Evolutionary conservation across 2,113 vertebrate genomes (phyloP), one percentile per base, ranked within the genome.

Genomic region (Orcinus orca): DNA sequence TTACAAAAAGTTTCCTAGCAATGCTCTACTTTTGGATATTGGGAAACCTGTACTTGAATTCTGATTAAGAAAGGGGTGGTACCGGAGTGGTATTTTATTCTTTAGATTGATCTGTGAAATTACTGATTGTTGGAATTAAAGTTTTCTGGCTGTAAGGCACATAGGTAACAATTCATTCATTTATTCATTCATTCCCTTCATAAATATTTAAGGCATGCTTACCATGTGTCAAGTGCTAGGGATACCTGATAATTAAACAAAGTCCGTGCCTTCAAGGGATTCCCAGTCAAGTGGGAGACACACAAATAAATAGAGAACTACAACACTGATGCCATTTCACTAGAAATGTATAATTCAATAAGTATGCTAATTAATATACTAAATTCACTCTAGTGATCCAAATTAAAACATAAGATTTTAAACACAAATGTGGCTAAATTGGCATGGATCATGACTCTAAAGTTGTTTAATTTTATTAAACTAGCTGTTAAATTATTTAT

Each of bases 361-460:
- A n/a, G 6, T 77, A 29, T 62, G 7, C 6, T 94, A 81, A 31
- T 15, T 94, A 81, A 31, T 15, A 55, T 63, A 60, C 38, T 74
- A 88, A 88, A 71, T 50, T 76, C 26, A 76, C 17, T 76, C 15
- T 53, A 84, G 44, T 50, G 6, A 25, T 81, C 8, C 63, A 80
- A n/a, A 85, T 29, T 88, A 94, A 63, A 90, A 79, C 4, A 58
- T 29, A 68, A 85, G 41, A 79, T 88, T 88, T 88, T 79, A 96
- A 94, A 18, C 14, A 58, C 18, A 88, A 67, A 36, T 8, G 14
- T 95, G 18, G 20, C 55, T 67, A 84, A 88, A 36, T 31, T 62
- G n/a, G 10, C 58, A 77, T 91, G 71, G 17, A n/a, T 80, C 31
- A 55, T 68, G 38, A 65, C 9, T 7, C 50, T 53, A 5, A 93